Evolutionary conservation across 2,113 vertebrate genomes (phyloP).

Genomic region (Nematolebias whitei): DNA sequence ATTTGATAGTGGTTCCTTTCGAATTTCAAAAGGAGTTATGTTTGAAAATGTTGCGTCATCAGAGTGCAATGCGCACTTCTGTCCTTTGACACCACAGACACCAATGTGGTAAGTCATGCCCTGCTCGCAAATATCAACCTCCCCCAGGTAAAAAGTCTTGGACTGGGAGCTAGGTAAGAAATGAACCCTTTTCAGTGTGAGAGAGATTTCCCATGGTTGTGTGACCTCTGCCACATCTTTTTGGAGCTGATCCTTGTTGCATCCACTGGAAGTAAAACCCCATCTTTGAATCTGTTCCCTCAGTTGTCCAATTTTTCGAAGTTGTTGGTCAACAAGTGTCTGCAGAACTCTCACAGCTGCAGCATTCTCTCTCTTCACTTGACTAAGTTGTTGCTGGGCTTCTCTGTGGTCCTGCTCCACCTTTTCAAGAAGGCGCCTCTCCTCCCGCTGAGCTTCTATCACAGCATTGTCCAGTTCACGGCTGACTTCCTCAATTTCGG

Average conservation of each 20-base stretch:
- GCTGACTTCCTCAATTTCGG: constrained; percentile 72
- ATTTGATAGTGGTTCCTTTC: constrained; percentile 59
- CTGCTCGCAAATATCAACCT: constrained; percentile 69
- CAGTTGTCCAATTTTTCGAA: constrained; percentile 70
- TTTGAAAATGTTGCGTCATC: constrained; percentile 65
- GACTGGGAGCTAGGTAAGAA: constrained; percentile 56
- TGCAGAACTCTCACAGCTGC: constrained; percentile 70
- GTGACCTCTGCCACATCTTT: constrained; percentile 72
- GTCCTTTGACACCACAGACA: constrained; percentile 67
- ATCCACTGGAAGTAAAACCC: constrained; percentile 60
- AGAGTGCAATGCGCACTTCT: constrained; percentile 75
- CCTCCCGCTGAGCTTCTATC: constrained; percentile 73
- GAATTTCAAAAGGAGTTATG: constrained; percentile 61
- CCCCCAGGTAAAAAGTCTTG: constrained; percentile 63
- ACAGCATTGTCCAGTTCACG: constrained; percentile 71
- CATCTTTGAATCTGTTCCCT: constrained; percentile 76
- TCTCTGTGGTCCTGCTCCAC: constrained; percentile 75
- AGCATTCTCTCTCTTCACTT: constrained; percentile 77
- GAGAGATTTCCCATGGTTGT: constrained; percentile 75
- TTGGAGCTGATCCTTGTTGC: constrained; percentile 75
- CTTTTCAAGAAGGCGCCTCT: constrained; percentile 73
- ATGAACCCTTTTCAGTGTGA: constrained; percentile 75
- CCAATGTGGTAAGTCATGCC: constrained; percentile 72
- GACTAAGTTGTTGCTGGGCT: constrained; percentile 67
- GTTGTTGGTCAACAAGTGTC: constrained; percentile 73